Base-by-base conservation (phyloP, 2,888 invertebrate genomes). In the Brenthis daphne region DNA sequence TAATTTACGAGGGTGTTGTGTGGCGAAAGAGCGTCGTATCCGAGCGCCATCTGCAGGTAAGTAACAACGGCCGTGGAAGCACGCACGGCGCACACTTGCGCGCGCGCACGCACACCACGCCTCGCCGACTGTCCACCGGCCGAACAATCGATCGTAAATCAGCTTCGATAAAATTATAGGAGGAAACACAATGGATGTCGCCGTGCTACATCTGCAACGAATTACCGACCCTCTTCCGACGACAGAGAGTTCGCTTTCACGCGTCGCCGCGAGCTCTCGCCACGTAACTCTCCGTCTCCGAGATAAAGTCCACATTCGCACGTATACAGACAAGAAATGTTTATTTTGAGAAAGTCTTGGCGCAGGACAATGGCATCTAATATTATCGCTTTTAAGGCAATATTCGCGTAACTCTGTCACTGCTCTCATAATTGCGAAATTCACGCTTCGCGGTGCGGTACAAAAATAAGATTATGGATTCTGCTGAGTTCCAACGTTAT, bases 391-490 rank as follows among this genome's bases (percentile, higher is more conserved):
- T 75, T 84, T 86, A 75, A 82, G 87, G 76, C 81, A 80, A 80
- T 79, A 83, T 84, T 92, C 78, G 85, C 78, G 68, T 82, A 82
- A 68, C 71, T 67, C 68, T 61, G 72, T 72, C 73, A 73, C 71
- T 73, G 80, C 79, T 82, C 85, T 85, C 86, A 86, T 92, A 92
- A 92, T 92, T 92, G 92, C 92, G 88, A 92, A 92, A 92, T 92
- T 92, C 90, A 92, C 92, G 92, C 92, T 92, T 85, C 88, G 88
- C 81, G 86, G 92, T 89, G 92, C 92, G 89, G 92, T 91, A 91
- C 92, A 92, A 92, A 92, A 92, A 92, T 92, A 92, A 92, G 92
- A 91, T 92, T 92, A 92, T 92, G 92, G 92, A 92, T 92, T 92
- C 92, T 83, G 88, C 88, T 91, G 92, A 92, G 92, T 85, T 90